Evolutionary conservation across 2,888 invertebrate species (phyloP), one percentile per base, ranked within the genome.

Genomic region (Corythucha ciliata): DNA sequence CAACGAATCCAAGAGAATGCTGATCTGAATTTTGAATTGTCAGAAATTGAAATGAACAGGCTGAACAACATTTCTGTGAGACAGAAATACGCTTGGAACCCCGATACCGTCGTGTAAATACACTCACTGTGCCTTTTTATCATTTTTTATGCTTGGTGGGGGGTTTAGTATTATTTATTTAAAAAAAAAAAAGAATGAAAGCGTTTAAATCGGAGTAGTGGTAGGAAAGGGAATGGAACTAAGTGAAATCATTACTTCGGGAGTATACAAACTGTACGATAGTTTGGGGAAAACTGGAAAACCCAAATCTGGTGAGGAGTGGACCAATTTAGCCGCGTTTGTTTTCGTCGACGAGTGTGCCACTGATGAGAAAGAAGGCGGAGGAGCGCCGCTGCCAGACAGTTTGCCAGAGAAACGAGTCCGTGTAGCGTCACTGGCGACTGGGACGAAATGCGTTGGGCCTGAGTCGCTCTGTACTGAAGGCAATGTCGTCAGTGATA

Each of bases 371-470:
- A n/a, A 57, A 44, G 65, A 61, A 67, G 39, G 60, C 63, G n/a
- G n/a, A n/a, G n/a, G n/a, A n/a, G n/a, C n/a, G n/a, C n/a, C n/a
- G n/a, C n/a, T n/a, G n/a, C n/a, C 5, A 48, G 21, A 16, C 14
- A 4, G 20, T 39, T 24, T n/a, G 20, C 4, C 16, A 25, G 21
- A 39, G 18, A 14, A 40, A 27, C 3, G 24, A 8, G 61, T 69
- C 29, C 72, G 77, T 64, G 78, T 91, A 3, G 79, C 91, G 22
- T 75, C 91, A n/a, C 66, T 92, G 48, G 91, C 88, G 2, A 89
- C 89, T 2, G 94, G 94, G 1, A 84, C 93, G 0, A 94, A 92
- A 71, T 94, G 93, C 67, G 75, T 94, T 57, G 91, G 92, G 1
- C 72, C 75, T 50, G 69, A 70, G 3, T 64, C 68, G 66, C 71